These are phyloP conservation scores for Cichladusa arquata DNA, from an alignment of 2,113 vertebrate species.

Conservation along the genomic window DNA sequence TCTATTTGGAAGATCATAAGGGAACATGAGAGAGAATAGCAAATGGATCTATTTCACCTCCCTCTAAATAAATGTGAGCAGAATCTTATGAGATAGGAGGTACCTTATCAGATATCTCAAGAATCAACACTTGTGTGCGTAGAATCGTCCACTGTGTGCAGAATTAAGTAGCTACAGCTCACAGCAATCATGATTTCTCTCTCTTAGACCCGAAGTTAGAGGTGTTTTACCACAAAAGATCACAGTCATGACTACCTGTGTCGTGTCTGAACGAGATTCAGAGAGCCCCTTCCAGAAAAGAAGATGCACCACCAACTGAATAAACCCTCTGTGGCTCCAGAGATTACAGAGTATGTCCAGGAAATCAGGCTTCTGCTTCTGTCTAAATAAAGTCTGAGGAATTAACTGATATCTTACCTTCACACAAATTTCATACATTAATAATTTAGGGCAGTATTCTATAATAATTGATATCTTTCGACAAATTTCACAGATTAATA, in stretches of 20 bases:
- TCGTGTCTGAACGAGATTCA: not conserved
- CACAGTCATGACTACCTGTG: not conserved
- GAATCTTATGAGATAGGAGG: not conserved
- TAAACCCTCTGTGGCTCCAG: not conserved
- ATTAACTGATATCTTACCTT: not conserved
- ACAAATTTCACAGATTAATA: not conserved
- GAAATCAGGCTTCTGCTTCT: not conserved
- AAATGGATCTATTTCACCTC: not conserved
- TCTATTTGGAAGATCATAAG: not conserved
- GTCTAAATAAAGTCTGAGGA: not conserved
- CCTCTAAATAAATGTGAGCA: not conserved
- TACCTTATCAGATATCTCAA: not conserved
- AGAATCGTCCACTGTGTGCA: not conserved
- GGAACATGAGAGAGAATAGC: not conserved
- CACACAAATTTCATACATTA: not conserved
- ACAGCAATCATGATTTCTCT: not conserved
- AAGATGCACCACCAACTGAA: not conserved
- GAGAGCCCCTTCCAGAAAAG: not conserved
- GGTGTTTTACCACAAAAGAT: not conserved
- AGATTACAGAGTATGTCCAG: not conserved
- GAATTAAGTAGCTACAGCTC: not conserved
- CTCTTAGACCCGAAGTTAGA: not conserved
- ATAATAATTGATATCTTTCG: not conserved
- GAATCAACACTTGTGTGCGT: rapidly evolving
- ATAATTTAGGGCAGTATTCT: not conserved